Conservation (phyloP, 2,888 invertebrate species). For the Sympetrum striolatum region DNA sequence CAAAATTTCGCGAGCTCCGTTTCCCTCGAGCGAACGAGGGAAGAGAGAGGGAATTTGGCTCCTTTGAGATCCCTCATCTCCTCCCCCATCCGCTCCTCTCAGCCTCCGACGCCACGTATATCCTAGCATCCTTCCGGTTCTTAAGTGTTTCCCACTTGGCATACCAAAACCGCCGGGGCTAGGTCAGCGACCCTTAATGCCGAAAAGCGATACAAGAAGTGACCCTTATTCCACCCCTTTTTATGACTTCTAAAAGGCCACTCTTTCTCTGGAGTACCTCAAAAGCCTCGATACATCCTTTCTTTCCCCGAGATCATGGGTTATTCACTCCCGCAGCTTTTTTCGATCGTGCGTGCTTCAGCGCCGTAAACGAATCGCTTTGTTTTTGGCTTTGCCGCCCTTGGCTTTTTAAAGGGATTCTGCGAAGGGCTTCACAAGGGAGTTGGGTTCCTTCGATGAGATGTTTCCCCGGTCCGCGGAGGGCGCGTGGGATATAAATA, state of each 20-base stretch:
- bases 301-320: neutral
- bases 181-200: constrained; percentile 26
- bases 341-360: neutral
- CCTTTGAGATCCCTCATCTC: neutral
- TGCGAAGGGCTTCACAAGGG: neutral
- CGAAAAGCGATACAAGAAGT: constrained; percentile 2
- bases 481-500: no score
- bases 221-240: neutral
- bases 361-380: neutral
- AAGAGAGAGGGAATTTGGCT: neutral
- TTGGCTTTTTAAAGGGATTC: neutral
- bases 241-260: neutral
- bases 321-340: neutral
- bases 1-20: constrained; percentile 23
- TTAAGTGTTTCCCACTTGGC: constrained; percentile 8
- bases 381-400: neutral
- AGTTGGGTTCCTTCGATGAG: neutral
- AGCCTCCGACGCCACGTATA: neutral
- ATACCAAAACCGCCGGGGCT: neutral
- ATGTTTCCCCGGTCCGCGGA: neutral
- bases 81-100: neutral
- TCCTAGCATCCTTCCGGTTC: constrained; percentile 10
- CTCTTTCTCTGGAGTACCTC: neutral
- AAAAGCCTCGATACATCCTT: neutral
- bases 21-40: neutral